phyloP scores from a whole-genome alignment of 1,140 invertebrate genomes.

The Micrasema longulum region DNA sequence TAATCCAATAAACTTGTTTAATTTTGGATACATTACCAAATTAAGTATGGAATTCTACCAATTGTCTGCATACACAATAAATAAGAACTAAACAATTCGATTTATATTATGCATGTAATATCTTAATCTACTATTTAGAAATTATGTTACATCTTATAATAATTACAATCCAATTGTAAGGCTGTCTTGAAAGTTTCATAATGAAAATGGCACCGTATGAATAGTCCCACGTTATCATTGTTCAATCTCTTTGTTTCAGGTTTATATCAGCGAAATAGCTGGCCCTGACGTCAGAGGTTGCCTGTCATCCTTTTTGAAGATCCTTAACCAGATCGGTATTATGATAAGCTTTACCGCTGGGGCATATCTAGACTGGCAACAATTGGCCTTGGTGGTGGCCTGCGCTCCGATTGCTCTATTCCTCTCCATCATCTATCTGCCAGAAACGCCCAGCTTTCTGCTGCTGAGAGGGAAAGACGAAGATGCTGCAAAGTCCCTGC shows the following conservation, averaged over 20 bases:
- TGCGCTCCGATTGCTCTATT: constrained; percentile 79
- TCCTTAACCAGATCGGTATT: constrained; percentile 87
- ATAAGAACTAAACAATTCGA: no score
- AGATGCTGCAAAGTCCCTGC: constrained; percentile 80
- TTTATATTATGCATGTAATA: no score
- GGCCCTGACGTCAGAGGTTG: constrained; percentile 86
- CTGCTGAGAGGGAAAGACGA: constrained; percentile 79
- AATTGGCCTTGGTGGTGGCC: constrained; percentile 81
- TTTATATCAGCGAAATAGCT: constrained; percentile 92
- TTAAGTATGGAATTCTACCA: no score
- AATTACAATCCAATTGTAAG: no score
- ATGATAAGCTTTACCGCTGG: constrained; percentile 85
- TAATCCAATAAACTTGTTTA: no score
- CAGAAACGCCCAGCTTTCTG: constrained; percentile 86
- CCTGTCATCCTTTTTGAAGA: constrained; percentile 86
- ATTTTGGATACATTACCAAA: no score
- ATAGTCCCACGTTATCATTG: no score
- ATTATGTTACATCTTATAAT: no score
- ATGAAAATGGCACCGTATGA: no score
- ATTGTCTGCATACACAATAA: no score
- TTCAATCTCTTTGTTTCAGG: constrained; percentile 70
- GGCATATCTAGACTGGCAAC: constrained; percentile 83
- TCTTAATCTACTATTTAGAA: no score
- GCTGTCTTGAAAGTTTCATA: no score
- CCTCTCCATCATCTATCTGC: constrained; percentile 77